phyloP scores from a whole-genome alignment of 2,888 invertebrate genomes.

The Aporophyla nigra region DNA sequence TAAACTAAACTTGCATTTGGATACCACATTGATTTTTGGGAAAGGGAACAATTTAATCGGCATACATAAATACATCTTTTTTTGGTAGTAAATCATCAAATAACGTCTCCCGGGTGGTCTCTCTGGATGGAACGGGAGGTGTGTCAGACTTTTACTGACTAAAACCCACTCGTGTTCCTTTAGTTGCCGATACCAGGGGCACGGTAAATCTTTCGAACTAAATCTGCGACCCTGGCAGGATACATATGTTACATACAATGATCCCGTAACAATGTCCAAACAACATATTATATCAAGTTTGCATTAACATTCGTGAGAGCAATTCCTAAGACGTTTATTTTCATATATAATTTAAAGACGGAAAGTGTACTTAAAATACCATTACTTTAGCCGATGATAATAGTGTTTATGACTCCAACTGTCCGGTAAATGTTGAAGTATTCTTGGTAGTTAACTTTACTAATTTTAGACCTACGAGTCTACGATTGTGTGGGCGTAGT shows the following conservation, averaged over 20 bases:
- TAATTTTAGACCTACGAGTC: slow-evolving; percentile 27
- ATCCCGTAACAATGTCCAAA: slow-evolving; percentile 21
- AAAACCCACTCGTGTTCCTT: too few species aligned
- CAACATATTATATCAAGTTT: slow-evolving; percentile 16
- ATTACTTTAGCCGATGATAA: slow-evolving; percentile 36
- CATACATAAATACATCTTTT: too few species aligned
- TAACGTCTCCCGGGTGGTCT: too few species aligned
- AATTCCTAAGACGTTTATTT: slow-evolving; percentile 38
- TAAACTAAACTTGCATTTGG: not conserved
- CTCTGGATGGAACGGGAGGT: too few species aligned
- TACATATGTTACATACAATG: not conserved
- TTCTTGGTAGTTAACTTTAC: slow-evolving; percentile 32
- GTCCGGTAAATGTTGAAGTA: slow-evolving; percentile 7
- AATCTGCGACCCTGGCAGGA: too few species aligned
- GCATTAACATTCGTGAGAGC: slow-evolving; percentile 9
- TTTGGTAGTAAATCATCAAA: too few species aligned
- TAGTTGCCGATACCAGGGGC: too few species aligned
- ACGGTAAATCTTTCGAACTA: too few species aligned
- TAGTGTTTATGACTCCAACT: slow-evolving; percentile 42
- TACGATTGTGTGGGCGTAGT: slow-evolving; percentile 21
- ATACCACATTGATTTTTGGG: not conserved
- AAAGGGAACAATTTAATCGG: slow-evolving; percentile 2
- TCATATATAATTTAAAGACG: slow-evolving; percentile 18
- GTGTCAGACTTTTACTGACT: too few species aligned
- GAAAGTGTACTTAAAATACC: slow-evolving; percentile 38